A percentile compares a stretch with the other conserved stretches of the same genome.
Conservation (phyloP, 2,888 invertebrate genomes). For the Drosophila histrio region DNA sequence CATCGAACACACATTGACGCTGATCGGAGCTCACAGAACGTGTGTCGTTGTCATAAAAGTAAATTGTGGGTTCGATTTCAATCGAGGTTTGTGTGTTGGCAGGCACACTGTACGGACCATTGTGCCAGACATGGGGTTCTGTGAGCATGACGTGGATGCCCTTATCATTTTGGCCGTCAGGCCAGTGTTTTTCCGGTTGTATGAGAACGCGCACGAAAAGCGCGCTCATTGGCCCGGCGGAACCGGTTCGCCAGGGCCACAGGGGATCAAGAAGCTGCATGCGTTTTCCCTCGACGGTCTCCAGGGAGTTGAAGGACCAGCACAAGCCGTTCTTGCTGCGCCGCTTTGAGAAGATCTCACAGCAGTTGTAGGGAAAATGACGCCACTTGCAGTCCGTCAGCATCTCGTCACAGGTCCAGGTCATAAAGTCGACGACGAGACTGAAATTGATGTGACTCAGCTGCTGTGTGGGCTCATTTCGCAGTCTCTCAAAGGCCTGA, state of each 20-base stretch:
- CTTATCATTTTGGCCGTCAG: conserved; percentile 62
- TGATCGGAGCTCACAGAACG: conserved; percentile 66
- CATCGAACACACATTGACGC: conserved; percentile 79
- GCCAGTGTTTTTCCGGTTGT: conserved; percentile 72
- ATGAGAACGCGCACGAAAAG: conserved; percentile 67
- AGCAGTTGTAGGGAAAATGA: conserved; percentile 82
- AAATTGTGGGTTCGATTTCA: conserved; percentile 80
- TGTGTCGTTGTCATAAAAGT: conserved; percentile 79
- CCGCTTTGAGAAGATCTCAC: conserved; percentile 84
- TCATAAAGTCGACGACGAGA: conserved; percentile 78
- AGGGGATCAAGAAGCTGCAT: conserved; percentile 61
- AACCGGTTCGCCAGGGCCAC: conserved; percentile 78
- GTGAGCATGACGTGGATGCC: conserved; percentile 78
- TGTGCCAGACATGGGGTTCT: conserved; percentile 80
- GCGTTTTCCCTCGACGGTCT: conserved; percentile 68
- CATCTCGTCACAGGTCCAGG: conserved; percentile 84
- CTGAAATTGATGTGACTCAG: conserved; percentile 81
- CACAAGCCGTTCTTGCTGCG: conserved; percentile 85
- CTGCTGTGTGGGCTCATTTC: conserved; percentile 57
- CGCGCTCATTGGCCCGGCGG: conserved; percentile 73
- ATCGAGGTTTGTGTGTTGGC: conserved; percentile 75
- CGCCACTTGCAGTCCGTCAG: conserved; percentile 84
- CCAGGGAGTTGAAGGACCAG: conserved; percentile 84
- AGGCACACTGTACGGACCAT: conserved; percentile 65
- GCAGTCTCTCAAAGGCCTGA: conserved; percentile 64